phyloP scores from a whole-genome alignment of 2,113 vertebrate species.

The Hyperopisus bebe region DNA sequence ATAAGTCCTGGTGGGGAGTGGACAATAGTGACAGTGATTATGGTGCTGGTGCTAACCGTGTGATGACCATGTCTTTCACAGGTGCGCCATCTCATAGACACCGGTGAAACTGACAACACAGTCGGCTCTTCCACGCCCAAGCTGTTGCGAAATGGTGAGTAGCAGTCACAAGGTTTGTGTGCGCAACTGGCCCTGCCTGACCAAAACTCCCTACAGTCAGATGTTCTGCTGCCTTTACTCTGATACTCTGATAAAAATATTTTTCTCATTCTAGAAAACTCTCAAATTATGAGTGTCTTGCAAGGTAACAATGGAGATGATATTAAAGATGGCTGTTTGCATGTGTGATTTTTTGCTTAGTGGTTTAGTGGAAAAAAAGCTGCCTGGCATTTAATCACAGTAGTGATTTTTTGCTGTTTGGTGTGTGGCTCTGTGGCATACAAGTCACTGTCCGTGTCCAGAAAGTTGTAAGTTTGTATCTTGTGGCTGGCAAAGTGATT shows the following conservation, averaged over 20 bases:
- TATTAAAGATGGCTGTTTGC: neutral
- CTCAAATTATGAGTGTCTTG: neutral
- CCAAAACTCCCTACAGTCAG: neutral
- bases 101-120: conserved; percentile 69
- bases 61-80: conserved; percentile 38
- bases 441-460: neutral
- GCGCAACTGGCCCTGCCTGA: neutral
- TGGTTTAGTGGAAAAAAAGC: neutral
- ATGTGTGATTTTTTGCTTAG: neutral
- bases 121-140: conserved; percentile 65
- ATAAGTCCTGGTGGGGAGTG: neutral
- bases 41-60: neutral
- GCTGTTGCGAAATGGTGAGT: conserved; percentile 68
- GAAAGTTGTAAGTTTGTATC: neutral
- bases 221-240: neutral
- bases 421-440: too few species aligned
- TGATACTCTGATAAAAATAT: neutral
- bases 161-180: neutral
- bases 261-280: neutral
- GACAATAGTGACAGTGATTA: neutral
- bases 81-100: conserved; percentile 85
- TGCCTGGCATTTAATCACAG: neutral
- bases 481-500: neutral
- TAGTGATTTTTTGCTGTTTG: neutral
- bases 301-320: neutral